Conservation (phyloP, 2,797 vertebrate genomes). For the Myoxocephalus aenaeus region DNA sequence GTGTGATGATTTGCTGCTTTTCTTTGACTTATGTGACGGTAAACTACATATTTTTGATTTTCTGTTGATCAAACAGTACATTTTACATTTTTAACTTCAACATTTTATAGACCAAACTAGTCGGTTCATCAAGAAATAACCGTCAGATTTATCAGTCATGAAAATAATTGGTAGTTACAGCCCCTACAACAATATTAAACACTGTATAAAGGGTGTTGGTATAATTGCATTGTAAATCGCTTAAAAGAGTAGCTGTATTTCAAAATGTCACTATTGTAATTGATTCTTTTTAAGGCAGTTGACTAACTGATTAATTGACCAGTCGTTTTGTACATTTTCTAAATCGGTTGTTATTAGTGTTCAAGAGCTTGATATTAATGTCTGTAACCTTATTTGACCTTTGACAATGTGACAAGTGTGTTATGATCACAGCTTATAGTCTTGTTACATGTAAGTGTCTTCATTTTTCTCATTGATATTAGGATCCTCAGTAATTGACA, state of each 20-base stretch:
- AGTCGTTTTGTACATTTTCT: background rate
- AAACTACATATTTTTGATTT: background rate
- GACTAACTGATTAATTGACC: background rate
- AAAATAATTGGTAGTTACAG: background rate
- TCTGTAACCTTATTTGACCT: constrained; percentile 1
- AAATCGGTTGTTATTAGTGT: background rate
- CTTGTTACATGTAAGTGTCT: background rate
- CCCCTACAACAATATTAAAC: no score
- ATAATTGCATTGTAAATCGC: background rate
- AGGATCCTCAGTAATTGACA: constrained; percentile 20
- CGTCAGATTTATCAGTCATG: background rate
- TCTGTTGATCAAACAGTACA: background rate
- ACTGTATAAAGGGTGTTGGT: background rate
- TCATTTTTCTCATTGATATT: constrained; percentile 18
- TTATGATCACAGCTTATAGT: constrained; percentile 1
- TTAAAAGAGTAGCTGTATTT: background rate
- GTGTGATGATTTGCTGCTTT: background rate
- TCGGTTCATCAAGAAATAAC: background rate
- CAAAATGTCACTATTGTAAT: background rate
- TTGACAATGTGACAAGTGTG: background rate
- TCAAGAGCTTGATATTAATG: background rate
- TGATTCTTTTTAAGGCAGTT: background rate
- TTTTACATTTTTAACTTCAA: background rate
- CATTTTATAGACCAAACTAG: background rate
- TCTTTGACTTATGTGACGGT: background rate